Conservation (phyloP, 1,140 invertebrate genomes). For the Lysiphlebus fabarum region DNA sequence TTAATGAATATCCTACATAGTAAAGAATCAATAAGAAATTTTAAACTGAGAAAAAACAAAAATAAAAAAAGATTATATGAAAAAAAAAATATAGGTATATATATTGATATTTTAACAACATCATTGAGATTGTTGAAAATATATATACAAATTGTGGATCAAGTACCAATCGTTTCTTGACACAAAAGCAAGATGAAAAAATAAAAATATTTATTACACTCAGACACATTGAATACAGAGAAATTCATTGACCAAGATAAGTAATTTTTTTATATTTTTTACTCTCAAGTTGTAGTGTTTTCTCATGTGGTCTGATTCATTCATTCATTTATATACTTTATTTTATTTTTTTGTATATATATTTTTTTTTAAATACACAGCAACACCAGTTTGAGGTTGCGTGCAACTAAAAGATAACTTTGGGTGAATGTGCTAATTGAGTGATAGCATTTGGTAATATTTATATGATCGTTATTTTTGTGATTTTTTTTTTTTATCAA, state of each 20-base stretch:
- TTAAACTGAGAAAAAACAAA: too few relatives aligned
- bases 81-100: too few relatives aligned
- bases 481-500: slow-evolving; percentile 25
- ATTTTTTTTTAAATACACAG: slow-evolving; percentile 3
- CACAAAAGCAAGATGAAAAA: neutral
- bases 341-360: neutral
- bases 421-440: slow-evolving; percentile 29
- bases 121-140: too few relatives aligned
- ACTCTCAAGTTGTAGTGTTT: neutral
- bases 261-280: slow-evolving; percentile 13
- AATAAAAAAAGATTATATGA: too few relatives aligned
- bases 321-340: slow-evolving; percentile 22
- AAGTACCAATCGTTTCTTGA: too few relatives aligned
- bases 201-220: neutral
- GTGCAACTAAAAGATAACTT: slow-evolving; percentile 28
- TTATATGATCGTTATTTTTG: slow-evolving; percentile 26
- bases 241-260: slow-evolving; percentile 22
- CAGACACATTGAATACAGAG: neutral
- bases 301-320: slow-evolving; percentile 20
- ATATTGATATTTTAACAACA: too few relatives aligned
- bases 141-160: too few relatives aligned
- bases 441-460: slow-evolving; percentile 29
- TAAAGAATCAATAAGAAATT: too few relatives aligned
- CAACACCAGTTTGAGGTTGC: slow-evolving; percentile 20
- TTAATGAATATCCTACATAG: too few relatives aligned